These are phyloP conservation scores for Plectrocnemia conspersa DNA, from an alignment of 1,140 invertebrate species.

Conservation along the genomic window DNA sequence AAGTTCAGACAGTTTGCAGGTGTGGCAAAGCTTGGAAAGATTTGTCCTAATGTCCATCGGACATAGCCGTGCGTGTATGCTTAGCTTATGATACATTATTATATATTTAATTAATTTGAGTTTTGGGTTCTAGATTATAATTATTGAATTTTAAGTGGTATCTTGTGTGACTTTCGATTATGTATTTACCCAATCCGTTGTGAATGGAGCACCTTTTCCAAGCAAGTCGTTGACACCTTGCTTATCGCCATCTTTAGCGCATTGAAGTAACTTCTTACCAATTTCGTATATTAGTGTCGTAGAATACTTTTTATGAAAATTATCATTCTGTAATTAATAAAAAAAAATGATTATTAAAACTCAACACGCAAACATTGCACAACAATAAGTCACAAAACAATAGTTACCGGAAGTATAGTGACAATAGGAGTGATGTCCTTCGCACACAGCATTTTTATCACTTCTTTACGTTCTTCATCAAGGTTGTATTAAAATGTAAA, in stretches of 20 bases:
- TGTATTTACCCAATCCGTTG: conserved; percentile 76
- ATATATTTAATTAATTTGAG: background rate
- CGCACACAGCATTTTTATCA: conserved; percentile 38
- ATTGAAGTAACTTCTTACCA: conserved; percentile 76
- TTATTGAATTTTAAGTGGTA: too few species aligned
- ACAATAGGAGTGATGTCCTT: conserved; percentile 40
- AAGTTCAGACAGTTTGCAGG: too few species aligned
- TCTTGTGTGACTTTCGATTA: background rate
- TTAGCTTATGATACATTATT: too few species aligned
- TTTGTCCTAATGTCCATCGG: too few species aligned
- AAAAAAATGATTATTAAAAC: too few species aligned
- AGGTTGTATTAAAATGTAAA: too few species aligned
- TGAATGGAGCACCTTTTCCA: conserved; percentile 83
- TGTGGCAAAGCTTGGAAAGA: too few species aligned
- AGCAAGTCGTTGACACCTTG: conserved; percentile 74
- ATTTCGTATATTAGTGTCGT: conserved; percentile 55
- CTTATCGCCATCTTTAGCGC: conserved; percentile 72
- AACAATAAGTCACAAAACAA: too few species aligned
- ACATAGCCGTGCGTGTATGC: too few species aligned
- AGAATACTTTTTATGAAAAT: conserved; percentile 1
- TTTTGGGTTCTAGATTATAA: background rate
- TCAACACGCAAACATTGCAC: too few species aligned
- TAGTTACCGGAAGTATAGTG: conserved; percentile 10
- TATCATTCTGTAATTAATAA: too few species aligned
- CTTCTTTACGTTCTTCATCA: conserved; percentile 40